A percentile compares a stretch with the other conserved stretches of the same genome.
phyloP scores from a whole-genome alignment of 2,888 invertebrate species.

The Halictus ligatus region DNA sequence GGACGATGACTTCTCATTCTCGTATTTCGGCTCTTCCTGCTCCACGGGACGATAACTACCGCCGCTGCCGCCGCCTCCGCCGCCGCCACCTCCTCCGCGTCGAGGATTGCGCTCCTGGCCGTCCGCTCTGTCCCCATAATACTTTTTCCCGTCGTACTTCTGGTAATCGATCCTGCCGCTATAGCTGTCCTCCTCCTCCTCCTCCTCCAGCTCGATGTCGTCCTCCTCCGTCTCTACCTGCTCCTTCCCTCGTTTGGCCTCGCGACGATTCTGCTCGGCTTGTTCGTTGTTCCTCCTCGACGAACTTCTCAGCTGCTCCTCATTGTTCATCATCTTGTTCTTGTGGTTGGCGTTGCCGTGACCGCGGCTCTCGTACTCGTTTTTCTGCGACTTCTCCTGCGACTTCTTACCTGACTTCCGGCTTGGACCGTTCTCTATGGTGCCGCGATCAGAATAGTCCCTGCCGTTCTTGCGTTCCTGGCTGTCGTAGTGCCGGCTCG shows the following conservation, averaged over 20 bases:
- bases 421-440: conserved; percentile 59
- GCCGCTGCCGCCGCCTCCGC: neutral
- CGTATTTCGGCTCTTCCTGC: conserved; percentile 74
- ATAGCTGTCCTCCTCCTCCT: conserved; percentile 74
- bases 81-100: conserved; percentile 12
- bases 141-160: conserved; percentile 76
- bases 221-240: conserved; percentile 78
- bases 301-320: conserved; percentile 58
- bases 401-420: conserved; percentile 58
- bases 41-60: conserved; percentile 29
- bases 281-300: conserved; percentile 52
- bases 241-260: conserved; percentile 56
- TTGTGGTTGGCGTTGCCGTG: conserved; percentile 66
- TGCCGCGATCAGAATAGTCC: conserved; percentile 66
- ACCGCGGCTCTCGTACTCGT: conserved; percentile 71
- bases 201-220: conserved; percentile 79
- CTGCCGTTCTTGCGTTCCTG: conserved; percentile 64
- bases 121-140: conserved; percentile 73
- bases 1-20: conserved; percentile 77
- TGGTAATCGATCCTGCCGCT: conserved; percentile 70
- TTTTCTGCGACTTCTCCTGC: conserved; percentile 68
- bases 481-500: conserved; percentile 59
- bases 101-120: conserved; percentile 56
- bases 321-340: conserved; percentile 61
- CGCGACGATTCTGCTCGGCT: conserved; percentile 51